These are phyloP conservation scores for Scaptomyza tumidula DNA, from an alignment of 2,888 invertebrate genomes.

Conservation along the genomic window DNA sequence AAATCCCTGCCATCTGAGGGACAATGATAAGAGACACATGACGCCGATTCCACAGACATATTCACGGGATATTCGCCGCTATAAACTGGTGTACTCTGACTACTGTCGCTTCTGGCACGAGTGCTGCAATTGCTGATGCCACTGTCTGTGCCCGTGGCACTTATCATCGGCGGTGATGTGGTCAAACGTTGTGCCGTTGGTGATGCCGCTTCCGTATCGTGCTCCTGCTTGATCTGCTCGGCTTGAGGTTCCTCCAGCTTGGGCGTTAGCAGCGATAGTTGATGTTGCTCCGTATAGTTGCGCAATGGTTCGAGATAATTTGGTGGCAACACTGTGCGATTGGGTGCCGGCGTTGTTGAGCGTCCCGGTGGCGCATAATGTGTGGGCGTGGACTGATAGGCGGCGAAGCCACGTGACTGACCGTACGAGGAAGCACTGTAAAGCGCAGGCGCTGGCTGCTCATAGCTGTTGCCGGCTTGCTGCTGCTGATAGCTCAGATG, in stretches of 20 bases:
- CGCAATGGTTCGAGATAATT: conserved; percentile 65
- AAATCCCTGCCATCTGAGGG: conserved; percentile 68
- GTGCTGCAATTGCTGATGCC: conserved; percentile 80
- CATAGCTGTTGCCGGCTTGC: conserved; percentile 40
- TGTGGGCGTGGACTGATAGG: conserved; percentile 49
- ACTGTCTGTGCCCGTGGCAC: conserved; percentile 79
- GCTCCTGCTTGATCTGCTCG: conserved; percentile 48
- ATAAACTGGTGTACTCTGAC: conserved; percentile 79
- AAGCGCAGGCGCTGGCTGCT: conserved; percentile 64
- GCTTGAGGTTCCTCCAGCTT: conserved; percentile 54
- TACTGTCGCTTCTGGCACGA: conserved; percentile 70
- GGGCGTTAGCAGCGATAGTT: conserved; percentile 33
- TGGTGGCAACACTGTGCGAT: conserved; percentile 71
- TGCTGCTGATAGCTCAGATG: conserved; percentile 27
- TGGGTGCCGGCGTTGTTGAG: conserved; percentile 68
- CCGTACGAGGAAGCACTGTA: conserved; percentile 66
- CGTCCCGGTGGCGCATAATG: conserved; percentile 65
- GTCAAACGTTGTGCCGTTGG: conserved; percentile 62
- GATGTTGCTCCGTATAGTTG: conserved; percentile 55
- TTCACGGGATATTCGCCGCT: conserved; percentile 76
- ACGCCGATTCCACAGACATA: conserved; percentile 77
- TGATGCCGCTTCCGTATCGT: conserved; percentile 41
- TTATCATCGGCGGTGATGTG: conserved; percentile 77
- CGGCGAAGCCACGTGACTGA: conserved; percentile 59
- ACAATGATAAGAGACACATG: conserved; percentile 74